phyloP scores from a whole-genome alignment of 2,113 vertebrate species.

The Condylura cristata region DNA sequence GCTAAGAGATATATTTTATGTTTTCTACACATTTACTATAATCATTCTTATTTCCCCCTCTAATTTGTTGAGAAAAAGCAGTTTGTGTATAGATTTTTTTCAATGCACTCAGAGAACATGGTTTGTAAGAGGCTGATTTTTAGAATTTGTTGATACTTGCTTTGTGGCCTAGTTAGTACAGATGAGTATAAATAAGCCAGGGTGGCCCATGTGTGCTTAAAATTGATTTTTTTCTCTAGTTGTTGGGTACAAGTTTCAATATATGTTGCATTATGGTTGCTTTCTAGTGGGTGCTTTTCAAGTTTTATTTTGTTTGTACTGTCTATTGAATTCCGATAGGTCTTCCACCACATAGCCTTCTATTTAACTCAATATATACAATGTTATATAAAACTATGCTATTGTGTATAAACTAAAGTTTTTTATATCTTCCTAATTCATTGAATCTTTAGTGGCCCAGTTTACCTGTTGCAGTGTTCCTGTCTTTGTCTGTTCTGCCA shows the following conservation, averaged over 20 bases:
- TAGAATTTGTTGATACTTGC: not conserved
- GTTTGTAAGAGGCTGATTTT: not conserved
- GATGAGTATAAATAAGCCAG: not conserved
- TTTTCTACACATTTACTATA: slow-evolving; percentile 30
- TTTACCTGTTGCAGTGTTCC: not conserved
- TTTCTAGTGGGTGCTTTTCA: not conserved
- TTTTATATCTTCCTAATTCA: slow-evolving; percentile 34
- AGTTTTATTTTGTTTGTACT: not conserved
- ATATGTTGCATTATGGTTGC: not conserved
- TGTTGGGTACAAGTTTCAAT: not conserved
- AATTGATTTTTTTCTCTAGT: not conserved
- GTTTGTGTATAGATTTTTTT: not conserved
- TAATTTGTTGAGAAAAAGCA: slow-evolving; percentile 17
- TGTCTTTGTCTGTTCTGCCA: not conserved
- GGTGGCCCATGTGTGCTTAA: not conserved
- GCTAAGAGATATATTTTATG: slow-evolving; percentile 7
- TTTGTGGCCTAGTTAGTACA: not conserved
- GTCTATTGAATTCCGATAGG: not conserved
- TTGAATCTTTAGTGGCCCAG: not conserved
- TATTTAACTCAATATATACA: not conserved
- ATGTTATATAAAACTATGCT: not conserved
- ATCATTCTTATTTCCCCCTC: not conserved
- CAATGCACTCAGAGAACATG: not conserved
- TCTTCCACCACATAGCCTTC: not conserved
- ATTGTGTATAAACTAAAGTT: not conserved